Evolutionary conservation across 2,888 invertebrate genomes (phyloP).

Genomic region (Eristalinus aeneus): DNA sequence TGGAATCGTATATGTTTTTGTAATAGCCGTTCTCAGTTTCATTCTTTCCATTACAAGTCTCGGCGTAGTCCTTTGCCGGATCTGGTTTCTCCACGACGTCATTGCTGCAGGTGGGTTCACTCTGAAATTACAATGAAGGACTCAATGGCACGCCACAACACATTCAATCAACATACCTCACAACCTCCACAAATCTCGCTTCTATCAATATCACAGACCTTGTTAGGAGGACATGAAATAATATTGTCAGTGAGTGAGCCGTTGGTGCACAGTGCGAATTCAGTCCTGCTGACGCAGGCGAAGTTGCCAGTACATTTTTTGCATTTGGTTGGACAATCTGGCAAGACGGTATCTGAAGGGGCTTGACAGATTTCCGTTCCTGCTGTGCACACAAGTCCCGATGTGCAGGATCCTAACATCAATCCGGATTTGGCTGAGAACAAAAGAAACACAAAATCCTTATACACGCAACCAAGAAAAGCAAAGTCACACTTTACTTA

Average conservation of each 20-base stretch:
- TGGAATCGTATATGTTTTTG: neutral
- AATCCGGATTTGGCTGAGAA: neutral
- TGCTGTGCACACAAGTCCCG: neutral
- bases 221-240: neutral
- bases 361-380: neutral
- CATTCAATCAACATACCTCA: neutral
- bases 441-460: too few species aligned
- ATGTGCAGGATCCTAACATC: neutral
- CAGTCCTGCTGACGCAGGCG: conserved; percentile 24
- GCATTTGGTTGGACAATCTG: neutral
- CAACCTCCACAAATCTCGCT: neutral
- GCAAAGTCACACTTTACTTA: too few species aligned
- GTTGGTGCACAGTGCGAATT: neutral
- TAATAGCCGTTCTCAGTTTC: neutral
- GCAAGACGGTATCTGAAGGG: neutral
- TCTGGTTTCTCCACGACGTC: neutral
- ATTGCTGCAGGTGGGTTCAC: neutral
- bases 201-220: neutral
- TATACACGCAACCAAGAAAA: too few species aligned
- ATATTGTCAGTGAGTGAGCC: too few species aligned
- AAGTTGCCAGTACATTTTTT: neutral
- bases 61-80: neutral
- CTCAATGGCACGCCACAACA: neutral
- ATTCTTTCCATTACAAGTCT: neutral
- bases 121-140: neutral